Percentiles rank a stretch among this genome's conserved stretches.
These are phyloP conservation scores for Porites rus DNA, from an alignment of 92 coral and sea anemone genomes.

Conservation along the genomic window DNA sequence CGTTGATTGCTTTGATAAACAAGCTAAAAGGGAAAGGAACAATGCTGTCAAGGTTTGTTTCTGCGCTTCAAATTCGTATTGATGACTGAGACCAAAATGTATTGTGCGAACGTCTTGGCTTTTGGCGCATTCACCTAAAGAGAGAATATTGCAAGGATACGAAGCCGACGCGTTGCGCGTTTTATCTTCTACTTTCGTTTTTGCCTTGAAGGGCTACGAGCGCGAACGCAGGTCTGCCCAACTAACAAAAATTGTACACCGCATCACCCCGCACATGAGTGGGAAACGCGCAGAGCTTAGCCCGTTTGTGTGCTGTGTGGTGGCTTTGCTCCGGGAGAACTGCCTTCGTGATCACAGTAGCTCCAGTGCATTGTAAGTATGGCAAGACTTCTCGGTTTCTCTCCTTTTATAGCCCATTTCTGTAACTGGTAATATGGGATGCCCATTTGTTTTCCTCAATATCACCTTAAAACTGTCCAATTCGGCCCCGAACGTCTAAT, in stretches of 20 bases:
- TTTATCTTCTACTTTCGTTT: background rate
- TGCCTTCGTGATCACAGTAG: slow-evolving; percentile 94
- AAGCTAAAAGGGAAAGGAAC: too few species aligned
- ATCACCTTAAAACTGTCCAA: background rate
- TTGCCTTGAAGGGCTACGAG: slow-evolving; percentile 59
- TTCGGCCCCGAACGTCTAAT: slow-evolving; percentile 11
- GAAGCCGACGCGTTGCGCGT: background rate
- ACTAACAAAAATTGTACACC: slow-evolving; percentile 90
- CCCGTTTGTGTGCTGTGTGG: slow-evolving; percentile 62
- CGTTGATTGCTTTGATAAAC: too few species aligned
- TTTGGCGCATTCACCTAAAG: too few species aligned
- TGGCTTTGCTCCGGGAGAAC: slow-evolving; percentile 77
- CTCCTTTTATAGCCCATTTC: slow-evolving; percentile 60
- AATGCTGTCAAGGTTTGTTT: too few species aligned
- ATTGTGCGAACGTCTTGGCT: too few species aligned
- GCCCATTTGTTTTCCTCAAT: background rate
- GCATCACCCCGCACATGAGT: slow-evolving; percentile 73
- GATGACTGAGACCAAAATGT: too few species aligned
- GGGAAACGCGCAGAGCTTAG: slow-evolving; percentile 69
- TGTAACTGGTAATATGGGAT: slow-evolving; percentile 21
- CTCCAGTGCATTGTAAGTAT: slow-evolving; percentile 95
- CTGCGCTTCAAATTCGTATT: too few species aligned
- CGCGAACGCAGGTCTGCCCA: slow-evolving; percentile 95
- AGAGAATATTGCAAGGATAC: background rate
- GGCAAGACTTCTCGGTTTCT: slow-evolving; percentile 11